Percentiles rank a stretch among this genome's conserved stretches.
phyloP scores from a whole-genome alignment of 2,113 vertebrate genomes.

The Lepus europaeus region DNA sequence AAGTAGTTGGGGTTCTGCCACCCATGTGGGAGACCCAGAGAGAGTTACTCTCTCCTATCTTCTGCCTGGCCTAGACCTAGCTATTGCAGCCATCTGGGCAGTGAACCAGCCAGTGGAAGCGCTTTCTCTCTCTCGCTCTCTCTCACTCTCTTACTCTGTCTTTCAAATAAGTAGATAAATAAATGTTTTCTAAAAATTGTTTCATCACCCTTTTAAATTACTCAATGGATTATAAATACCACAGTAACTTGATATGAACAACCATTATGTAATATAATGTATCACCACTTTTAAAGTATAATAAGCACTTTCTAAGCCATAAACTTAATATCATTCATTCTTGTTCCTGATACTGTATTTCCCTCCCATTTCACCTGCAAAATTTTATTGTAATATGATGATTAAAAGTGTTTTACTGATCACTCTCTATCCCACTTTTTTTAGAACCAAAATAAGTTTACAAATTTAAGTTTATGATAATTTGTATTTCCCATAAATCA shows the following conservation, averaged over 20 bases:
- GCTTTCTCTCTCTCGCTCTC: no score
- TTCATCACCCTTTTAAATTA: constrained; percentile 29
- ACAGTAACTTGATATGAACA: neutral
- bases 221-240: constrained; percentile 12
- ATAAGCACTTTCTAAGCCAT: neutral
- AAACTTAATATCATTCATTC: constrained; percentile 14
- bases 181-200: neutral
- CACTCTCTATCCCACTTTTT: neutral
- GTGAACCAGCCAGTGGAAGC: no score
- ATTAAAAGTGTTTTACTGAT: constrained; percentile 6
- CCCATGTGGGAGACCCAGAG: no score
- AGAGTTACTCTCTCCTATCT: no score
- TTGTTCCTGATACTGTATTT: neutral
- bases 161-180: no score
- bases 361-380: constrained; percentile 6
- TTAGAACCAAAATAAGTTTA: neutral
- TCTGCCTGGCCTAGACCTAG: no score
- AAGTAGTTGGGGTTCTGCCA: no score
- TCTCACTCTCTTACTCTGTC: no score
- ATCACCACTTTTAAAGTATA: constrained; percentile 4
- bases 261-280: constrained; percentile 27
- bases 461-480: neutral
- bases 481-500: constrained; percentile 27
- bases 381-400: neutral
- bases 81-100: no score